These are phyloP conservation scores for Eurytoma californica DNA, from an alignment of 2,888 invertebrate genomes.

Conservation along the genomic window DNA sequence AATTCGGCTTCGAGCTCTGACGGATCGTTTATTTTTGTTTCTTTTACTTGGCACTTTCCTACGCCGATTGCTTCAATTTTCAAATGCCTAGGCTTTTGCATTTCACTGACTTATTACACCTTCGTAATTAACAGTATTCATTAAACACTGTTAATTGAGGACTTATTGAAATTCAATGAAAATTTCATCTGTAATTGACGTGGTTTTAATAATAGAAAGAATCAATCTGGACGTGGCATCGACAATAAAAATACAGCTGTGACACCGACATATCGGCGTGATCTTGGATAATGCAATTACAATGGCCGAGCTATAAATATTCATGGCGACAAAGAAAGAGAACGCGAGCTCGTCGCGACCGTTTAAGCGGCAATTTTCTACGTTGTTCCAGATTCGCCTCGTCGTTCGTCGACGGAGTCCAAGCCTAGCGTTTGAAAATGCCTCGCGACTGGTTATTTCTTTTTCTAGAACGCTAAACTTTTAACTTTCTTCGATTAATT, in stretches of 20 bases:
- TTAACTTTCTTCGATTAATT: no score
- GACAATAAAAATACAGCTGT: background rate
- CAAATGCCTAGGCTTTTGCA: no score
- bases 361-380: constrained; percentile 45
- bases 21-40: no score
- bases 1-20: no score
- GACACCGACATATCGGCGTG: constrained; percentile 8
- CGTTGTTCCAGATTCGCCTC: constrained; percentile 39
- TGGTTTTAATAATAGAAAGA: no score
- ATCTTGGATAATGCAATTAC: constrained; percentile 41
- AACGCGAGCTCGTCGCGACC: constrained; percentile 42
- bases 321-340: constrained; percentile 24
- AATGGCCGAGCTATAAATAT: constrained; percentile 45
- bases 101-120: no score
- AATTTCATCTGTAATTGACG: background rate
- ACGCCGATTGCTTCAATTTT: no score
- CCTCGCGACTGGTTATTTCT: no score
- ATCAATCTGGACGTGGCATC: background rate
- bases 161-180: background rate
- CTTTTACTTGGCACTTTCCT: no score
- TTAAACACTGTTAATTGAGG: no score
- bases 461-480: no score
- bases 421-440: background rate
- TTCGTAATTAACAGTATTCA: no score
- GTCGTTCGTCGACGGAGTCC: constrained; percentile 7